phyloP scores from a whole-genome alignment of 2,888 invertebrate species.

The Argynnis bischoffii region DNA sequence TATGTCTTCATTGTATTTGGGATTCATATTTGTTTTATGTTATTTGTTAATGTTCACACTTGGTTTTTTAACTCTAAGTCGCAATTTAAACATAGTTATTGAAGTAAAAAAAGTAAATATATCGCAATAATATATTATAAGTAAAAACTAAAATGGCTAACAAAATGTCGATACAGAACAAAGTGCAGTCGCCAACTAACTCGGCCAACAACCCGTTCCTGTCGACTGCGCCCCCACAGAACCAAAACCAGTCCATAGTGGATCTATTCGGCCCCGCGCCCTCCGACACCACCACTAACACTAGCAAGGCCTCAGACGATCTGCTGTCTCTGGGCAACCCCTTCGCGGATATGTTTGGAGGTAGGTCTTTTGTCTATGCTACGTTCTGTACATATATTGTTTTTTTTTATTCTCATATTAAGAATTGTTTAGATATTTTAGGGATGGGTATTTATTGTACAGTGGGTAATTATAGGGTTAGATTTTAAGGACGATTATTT shows the following conservation, averaged over 20 bases:
- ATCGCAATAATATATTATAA: no score
- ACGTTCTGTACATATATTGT: slow-evolving; percentile 14
- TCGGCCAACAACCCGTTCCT: slow-evolving; percentile 93
- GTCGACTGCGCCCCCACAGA: slow-evolving; percentile 83
- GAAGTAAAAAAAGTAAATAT: no score
- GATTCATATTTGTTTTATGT: neutral
- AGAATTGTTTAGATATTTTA: neutral
- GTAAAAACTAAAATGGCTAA: neutral
- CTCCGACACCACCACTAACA: slow-evolving; percentile 55
- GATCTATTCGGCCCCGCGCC: slow-evolving; percentile 89
- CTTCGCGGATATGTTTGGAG: slow-evolving; percentile 92
- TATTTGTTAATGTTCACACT: neutral
- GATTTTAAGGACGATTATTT: neutral
- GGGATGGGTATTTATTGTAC: slow-evolving; percentile 3
- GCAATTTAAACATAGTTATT: no score
- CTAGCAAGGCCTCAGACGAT: slow-evolving; percentile 88
- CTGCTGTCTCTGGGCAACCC: slow-evolving; percentile 95
- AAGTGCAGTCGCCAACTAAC: slow-evolving; percentile 89
- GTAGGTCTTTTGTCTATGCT: slow-evolving; percentile 50
- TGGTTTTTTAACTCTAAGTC: no score
- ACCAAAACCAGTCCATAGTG: slow-evolving; percentile 82
- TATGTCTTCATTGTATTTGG: neutral
- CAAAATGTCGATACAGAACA: slow-evolving; percentile 67
- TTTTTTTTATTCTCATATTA: neutral
- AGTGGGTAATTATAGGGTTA: slow-evolving; percentile 3